phyloP scores from a whole-genome alignment of 2,113 vertebrate genomes.

The Phrynosoma blainvillii region DNA sequence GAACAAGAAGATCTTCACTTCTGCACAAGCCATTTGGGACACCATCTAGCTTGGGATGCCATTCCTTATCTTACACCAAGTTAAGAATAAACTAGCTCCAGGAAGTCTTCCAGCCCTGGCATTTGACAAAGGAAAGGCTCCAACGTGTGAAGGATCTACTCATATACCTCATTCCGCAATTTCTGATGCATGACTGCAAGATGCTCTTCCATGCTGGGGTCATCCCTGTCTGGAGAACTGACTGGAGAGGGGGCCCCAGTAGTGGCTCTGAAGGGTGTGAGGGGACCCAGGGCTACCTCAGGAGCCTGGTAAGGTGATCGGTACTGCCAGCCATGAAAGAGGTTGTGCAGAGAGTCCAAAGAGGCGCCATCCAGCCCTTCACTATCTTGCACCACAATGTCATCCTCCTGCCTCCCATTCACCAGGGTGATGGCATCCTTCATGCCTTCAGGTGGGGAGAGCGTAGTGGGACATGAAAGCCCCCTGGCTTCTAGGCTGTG shows the following conservation, averaged over 20 bases:
- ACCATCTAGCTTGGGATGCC: not conserved
- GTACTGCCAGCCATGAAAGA: slow-evolving; percentile 81
- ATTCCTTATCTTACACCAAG: not conserved
- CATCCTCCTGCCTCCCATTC: slow-evolving; percentile 78
- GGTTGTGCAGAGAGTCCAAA: slow-evolving; percentile 78
- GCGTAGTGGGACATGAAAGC: not conserved
- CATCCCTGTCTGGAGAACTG: slow-evolving; percentile 33
- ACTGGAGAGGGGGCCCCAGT: slow-evolving; percentile 25
- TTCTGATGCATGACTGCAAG: slow-evolving; percentile 83
- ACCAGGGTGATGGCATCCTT: slow-evolving; percentile 75
- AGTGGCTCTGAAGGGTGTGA: slow-evolving; percentile 53
- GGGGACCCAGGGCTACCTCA: slow-evolving; percentile 70
- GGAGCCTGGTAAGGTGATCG: slow-evolving; percentile 71
- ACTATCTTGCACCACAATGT: slow-evolving; percentile 68
- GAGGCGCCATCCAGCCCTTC: slow-evolving; percentile 56
- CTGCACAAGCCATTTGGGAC: not conserved
- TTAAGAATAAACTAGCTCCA: not conserved
- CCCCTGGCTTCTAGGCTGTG: not conserved
- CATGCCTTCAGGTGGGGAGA: slow-evolving; percentile 49
- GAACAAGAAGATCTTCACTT: too few relatives aligned
- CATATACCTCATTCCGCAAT: slow-evolving; percentile 81
- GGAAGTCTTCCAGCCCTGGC: not conserved
- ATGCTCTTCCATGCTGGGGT: slow-evolving; percentile 78
- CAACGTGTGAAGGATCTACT: not conserved
- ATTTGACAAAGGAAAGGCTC: not conserved